Base-by-base conservation (phyloP, 2,113 vertebrate species). In the Apteryx owenii region DNA sequence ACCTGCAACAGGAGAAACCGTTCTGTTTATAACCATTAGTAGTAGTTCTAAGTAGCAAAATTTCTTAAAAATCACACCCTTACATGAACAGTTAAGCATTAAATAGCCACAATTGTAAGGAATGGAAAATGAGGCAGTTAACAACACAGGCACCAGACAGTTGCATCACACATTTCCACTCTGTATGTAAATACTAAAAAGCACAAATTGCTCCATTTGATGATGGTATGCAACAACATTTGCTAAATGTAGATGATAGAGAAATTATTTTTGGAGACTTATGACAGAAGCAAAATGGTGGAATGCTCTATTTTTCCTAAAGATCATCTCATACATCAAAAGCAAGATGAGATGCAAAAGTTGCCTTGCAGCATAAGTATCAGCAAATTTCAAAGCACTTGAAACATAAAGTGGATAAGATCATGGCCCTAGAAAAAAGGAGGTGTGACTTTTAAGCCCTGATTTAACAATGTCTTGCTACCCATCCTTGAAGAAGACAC, bases 331-430 rank as follows among this genome's bases (percentile, higher is more conserved):
- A 70, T 46, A 58, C 26, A 83, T 16, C 33, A 73, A 62, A 88
- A 56, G 70, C 87, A 71, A 93, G 95, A 88, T 62, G 48, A 71
- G 38, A 91, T 61, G 2, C 87, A 89, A 58, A 88, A 64, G 54
- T 26, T 78, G 36, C 50, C 19, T 62, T 77, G 72, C 60, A 77
- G 40, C 65, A 20, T n/a, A 77, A 87, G 31, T 15, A 80, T 20
- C 44, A 73, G 36, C 54, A 94, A 81, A 89, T 85, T 91, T 97
- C 58, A 89, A 95, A 91, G 77, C 42, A 29, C 31, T n/a, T 53
- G 29, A 95, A 88, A 53, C 44, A 38, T 7, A 90, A 89, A 88
- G 76, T 61, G 20, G 23, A 88, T 91, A 75, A 78, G 56, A 93
- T 78, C 50, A 42, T 29, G 40, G 36, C 31, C 33, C 53, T 79